Conservation (phyloP, 1,140 invertebrate species). For the Kradibia gibbosae region DNA sequence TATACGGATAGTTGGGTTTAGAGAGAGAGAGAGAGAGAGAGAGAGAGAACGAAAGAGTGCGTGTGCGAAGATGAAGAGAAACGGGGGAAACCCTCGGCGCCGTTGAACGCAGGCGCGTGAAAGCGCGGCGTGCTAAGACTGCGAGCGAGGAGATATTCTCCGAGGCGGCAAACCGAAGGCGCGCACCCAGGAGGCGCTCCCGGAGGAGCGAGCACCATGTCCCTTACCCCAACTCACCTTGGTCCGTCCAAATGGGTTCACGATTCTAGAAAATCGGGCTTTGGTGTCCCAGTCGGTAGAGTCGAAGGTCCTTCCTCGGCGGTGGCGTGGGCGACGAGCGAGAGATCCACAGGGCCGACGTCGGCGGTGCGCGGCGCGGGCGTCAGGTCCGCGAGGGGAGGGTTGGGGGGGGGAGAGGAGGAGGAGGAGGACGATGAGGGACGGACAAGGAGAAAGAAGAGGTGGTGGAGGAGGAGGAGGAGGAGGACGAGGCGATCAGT, state of each 20-base stretch:
- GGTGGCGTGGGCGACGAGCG: no score
- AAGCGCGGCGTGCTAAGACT: not conserved
- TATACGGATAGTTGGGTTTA: no score
- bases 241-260: conserved; percentile 81
- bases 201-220: not conserved
- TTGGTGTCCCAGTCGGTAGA: conserved; percentile 40
- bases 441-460: no score
- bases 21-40: no score
- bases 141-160: not conserved
- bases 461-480: no score
- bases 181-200: not conserved
- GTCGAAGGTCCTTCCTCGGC: not conserved
- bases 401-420: no score
- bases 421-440: no score
- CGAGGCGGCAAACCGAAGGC: not conserved
- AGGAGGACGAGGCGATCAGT: no score
- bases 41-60: no score
- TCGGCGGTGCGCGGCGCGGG: no score
- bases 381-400: no score
- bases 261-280: conserved; percentile 61
- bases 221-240: conserved; percentile 69
- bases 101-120: not conserved
- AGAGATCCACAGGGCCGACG: no score
- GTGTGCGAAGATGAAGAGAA: not conserved
- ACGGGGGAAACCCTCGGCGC: not conserved